Evolutionary conservation across 2,797 vertebrate genomes (phyloP).

Genomic region (Miichthys miiuy): DNA sequence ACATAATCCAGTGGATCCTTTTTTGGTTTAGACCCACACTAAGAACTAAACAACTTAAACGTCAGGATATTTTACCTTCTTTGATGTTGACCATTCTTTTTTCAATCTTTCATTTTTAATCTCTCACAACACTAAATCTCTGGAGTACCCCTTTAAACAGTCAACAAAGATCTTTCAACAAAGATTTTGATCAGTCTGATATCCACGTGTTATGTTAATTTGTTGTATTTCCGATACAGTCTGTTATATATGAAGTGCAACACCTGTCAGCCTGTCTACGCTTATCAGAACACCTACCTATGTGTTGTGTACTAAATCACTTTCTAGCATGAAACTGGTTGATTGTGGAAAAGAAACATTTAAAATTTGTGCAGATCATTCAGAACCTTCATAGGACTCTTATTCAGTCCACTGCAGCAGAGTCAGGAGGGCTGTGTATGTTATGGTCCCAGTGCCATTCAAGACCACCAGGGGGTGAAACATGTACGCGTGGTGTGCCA

Average conservation of each 20-base stretch:
- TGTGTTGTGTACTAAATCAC: conserved; percentile 4
- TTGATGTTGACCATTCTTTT: background rate
- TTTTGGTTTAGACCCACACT: background rate
- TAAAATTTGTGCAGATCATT: background rate
- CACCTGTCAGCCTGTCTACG: background rate
- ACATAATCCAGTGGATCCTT: no score
- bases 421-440: conserved; percentile 79
- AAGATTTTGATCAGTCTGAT: background rate
- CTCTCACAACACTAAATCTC: background rate
- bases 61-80: background rate
- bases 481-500: conserved; percentile 85
- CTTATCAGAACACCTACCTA: background rate
- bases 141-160: conserved; percentile 34
- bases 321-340: background rate
- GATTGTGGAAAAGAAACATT: background rate
- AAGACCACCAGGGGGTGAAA: conserved; percentile 87
- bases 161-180: background rate
- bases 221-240: background rate
- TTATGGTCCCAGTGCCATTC: conserved; percentile 86
- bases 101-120: no score
- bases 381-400: conserved; percentile 78
- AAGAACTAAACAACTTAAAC: background rate
- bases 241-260: background rate
- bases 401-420: conserved; percentile 83
- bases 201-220: background rate